Evolutionary conservation across 1,140 invertebrate genomes (phyloP).

Genomic region (Kradibia gibbosae): DNA sequence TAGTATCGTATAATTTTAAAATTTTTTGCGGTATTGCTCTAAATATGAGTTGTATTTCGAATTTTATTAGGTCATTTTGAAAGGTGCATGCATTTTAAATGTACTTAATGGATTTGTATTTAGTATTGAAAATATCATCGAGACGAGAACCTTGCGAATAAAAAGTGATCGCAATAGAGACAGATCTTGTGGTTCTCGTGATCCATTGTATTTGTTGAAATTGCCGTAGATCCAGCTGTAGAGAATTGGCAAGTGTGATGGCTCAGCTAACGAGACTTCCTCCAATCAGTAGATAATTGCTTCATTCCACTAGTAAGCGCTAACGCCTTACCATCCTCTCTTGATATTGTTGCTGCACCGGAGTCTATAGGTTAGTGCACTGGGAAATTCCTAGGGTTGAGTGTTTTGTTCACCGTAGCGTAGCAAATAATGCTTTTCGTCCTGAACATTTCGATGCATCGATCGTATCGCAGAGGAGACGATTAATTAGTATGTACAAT

Average conservation of each 20-base stretch:
- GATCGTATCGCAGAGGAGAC: neutral
- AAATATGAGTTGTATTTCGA: too few relatives aligned
- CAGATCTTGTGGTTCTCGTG: conserved; percentile 55
- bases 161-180: conserved; percentile 49
- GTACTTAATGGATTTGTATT: neutral
- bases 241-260: conserved; percentile 49
- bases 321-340: conserved; percentile 8
- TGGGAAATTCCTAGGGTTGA: neutral
- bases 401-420: neutral
- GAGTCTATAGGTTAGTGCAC: neutral
- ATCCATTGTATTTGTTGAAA: conserved; percentile 59
- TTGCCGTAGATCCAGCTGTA: conserved; percentile 48
- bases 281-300: conserved; percentile 63
- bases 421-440: neutral
- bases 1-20: neutral
- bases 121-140: neutral
- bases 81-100: neutral
- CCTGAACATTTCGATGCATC: neutral
- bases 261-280: conserved; percentile 41
- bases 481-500: too few relatives aligned
- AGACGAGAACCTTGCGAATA: neutral
- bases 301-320: conserved; percentile 54
- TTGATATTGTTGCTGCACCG: conserved; percentile 49
- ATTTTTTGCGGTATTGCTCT: too few relatives aligned
- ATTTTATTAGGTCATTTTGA: too few relatives aligned